Conservation (phyloP, 1,140 invertebrate species). For the Polypedilum vanderplanki region DNA sequence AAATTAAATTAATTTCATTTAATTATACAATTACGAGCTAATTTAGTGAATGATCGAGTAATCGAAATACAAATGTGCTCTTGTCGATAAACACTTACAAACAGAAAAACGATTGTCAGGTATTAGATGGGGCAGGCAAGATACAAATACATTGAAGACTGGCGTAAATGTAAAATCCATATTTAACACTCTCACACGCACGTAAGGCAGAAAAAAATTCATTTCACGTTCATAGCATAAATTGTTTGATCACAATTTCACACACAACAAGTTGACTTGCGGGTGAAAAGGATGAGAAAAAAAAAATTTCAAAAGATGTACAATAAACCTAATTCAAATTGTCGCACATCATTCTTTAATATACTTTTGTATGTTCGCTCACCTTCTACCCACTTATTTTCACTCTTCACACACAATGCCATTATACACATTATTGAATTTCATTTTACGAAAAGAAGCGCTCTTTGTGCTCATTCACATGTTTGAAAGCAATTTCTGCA, state of each 20-base stretch:
- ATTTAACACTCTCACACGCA: not conserved
- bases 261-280: not conserved
- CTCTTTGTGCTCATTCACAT: not conserved
- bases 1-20: slow-evolving; percentile 8
- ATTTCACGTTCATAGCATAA: not conserved
- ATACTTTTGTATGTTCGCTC: not conserved
- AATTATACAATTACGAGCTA: not conserved
- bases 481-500: not conserved
- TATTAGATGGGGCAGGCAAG: too few relatives aligned
- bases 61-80: too few relatives aligned
- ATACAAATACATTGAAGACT: not conserved
- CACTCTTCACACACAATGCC: not conserved
- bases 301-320: not conserved
- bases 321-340: slow-evolving; percentile 25
- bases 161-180: not conserved
- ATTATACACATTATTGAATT: slow-evolving; percentile 12
- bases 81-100: too few relatives aligned
- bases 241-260: slow-evolving; percentile 19
- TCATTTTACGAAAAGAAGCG: not conserved
- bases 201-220: not conserved
- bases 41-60: not conserved
- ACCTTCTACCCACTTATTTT: too few relatives aligned
- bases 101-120: too few relatives aligned
- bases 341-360: slow-evolving; percentile 22
- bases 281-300: not conserved